Evolutionary conservation across 2,113 vertebrate species (phyloP), one percentile per base, ranked within the genome.

Genomic region (Zingel zingel): DNA sequence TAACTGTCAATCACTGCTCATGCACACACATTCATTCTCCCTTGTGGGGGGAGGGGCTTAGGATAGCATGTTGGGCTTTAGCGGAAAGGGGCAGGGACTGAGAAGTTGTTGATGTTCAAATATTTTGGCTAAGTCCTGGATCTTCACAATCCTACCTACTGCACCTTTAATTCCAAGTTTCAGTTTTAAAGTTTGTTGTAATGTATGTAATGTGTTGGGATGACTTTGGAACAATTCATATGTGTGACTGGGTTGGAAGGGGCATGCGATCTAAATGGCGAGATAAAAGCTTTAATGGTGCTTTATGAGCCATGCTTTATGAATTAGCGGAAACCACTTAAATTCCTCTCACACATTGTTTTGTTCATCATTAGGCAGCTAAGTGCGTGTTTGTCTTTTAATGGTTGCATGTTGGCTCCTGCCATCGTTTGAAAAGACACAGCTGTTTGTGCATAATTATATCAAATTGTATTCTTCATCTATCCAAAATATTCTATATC

Each of bases 261-360:
- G 58, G 2, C 4, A 1, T 57, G 8, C 1, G 2, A 47, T 33
- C 36, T 3, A 4, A 72, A 45, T 4, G 63, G 6, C 0, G 75
- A 53, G 45, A 45, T 79, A 75, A 86, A 86, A 83, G 71, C 80
- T 79, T 68, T 19, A 30, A 58, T 11, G 0, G 53, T 57, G 81
- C 61, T 67, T 70, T 14, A 56, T 79, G 81, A 86, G 81, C 54
- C 72, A 3, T 72, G 76, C n/a, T 45, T 83, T 57, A 83, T 76
- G 72, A 83, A 80, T 72, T 63, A 65, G 48, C 16, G 61, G 66
- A 80, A 81, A 71, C 36, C 67, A 73, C 68, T 75, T 75, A 74
- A 64, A 43, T 43, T 25, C 12, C 23, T 16, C 39, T 3, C 7
- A 57, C 10, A 39, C 18, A 2, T 66, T 14, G 39, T 54, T 79